Conservation (phyloP, 2,888 invertebrate species). For the Zelleria hepariella region DNA sequence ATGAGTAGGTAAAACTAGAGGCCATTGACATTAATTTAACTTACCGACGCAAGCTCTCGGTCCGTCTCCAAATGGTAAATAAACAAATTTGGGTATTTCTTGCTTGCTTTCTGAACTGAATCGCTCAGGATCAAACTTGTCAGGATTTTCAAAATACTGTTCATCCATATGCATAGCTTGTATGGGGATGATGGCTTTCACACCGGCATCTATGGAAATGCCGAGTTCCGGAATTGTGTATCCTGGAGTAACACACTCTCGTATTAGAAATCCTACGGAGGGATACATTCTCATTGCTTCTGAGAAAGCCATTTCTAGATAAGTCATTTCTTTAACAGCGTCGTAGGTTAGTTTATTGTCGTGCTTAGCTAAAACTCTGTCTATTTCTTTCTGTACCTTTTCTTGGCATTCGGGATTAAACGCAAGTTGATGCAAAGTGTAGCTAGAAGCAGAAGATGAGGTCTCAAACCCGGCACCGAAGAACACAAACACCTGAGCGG, state of each 20-base stretch:
- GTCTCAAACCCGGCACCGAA: conserved; percentile 69
- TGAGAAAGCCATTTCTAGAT: conserved; percentile 51
- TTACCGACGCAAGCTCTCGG: conserved; percentile 57
- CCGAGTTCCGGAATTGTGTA: conserved; percentile 53
- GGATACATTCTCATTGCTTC: conserved; percentile 59
- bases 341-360: conserved; percentile 47
- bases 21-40: conserved; percentile 21
- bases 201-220: conserved; percentile 43
- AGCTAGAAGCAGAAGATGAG: conserved; percentile 63
- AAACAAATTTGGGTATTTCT: conserved; percentile 37
- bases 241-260: conserved; percentile 43
- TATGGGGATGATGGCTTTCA: conserved; percentile 45
- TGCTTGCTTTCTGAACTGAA: conserved; percentile 31
- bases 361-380: conserved; percentile 40
- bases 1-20: too few species aligned
- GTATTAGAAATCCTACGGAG: conserved; percentile 45
- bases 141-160: conserved; percentile 44
- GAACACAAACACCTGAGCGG: conserved; percentile 58
- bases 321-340: conserved; percentile 52
- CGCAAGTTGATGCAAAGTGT: conserved; percentile 58
- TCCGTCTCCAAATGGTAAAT: conserved; percentile 56
- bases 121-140: conserved; percentile 49
- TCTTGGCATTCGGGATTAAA: conserved; percentile 54
- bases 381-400: conserved; percentile 55
- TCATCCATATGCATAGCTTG: conserved; percentile 54